A percentile compares a stretch with the other conserved stretches of the same genome.
Evolutionary conservation across 2,888 invertebrate genomes (phyloP).

Genomic region (Macrosoma leucophasiata): DNA sequence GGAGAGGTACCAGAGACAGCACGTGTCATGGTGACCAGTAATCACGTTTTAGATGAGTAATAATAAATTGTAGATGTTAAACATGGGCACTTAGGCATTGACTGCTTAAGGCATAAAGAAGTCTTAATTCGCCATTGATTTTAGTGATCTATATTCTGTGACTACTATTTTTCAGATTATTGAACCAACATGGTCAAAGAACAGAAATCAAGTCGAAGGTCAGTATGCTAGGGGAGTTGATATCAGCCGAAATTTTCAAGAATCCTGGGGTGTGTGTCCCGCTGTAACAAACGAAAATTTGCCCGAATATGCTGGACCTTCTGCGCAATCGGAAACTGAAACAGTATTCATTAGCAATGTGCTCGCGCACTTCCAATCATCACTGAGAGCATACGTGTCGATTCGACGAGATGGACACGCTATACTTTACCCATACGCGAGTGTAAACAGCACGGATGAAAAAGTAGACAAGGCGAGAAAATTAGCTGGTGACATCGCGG

Average conservation of each 20-base stretch:
- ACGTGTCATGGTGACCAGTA: no score
- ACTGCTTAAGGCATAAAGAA: no score
- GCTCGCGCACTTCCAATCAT: conserved; percentile 59
- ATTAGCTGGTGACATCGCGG: conserved; percentile 40
- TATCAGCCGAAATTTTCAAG: conserved; percentile 54
- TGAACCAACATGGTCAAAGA: no score
- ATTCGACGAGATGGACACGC: conserved; percentile 82
- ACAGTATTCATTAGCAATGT: conserved; percentile 74
- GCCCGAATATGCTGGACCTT: conserved; percentile 71
- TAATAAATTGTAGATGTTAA: no score
- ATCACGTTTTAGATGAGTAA: no score
- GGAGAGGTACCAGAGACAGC: no score
- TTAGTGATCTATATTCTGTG: no score
- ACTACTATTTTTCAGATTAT: no score
- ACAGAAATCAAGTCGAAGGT: no score
- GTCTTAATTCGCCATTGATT: no score
- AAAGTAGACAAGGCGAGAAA: conserved; percentile 24
- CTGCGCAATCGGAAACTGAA: conserved; percentile 79
- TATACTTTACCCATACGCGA: conserved; percentile 79
- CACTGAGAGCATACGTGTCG: conserved; percentile 79
- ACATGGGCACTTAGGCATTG: no score
- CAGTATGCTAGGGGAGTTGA: conserved; percentile 45
- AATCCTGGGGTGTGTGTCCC: conserved; percentile 43
- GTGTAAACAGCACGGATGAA: conserved; percentile 32
- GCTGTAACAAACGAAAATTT: conserved; percentile 36